These are phyloP conservation scores for Campoletis sonorensis DNA, from an alignment of 1,140 invertebrate species.

Conservation along the genomic window DNA sequence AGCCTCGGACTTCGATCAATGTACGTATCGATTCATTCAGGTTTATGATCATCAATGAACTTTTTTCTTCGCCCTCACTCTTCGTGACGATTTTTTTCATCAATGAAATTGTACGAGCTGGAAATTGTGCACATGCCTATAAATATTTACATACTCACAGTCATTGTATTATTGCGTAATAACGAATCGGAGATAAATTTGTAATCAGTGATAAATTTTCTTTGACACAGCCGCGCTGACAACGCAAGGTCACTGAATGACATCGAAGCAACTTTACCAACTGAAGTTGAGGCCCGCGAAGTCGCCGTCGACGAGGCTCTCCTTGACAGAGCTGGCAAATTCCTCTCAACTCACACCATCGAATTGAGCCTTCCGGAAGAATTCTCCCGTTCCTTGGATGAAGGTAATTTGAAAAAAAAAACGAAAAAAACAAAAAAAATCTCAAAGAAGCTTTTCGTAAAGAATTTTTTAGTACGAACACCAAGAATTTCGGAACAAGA, in stretches of 20 bases:
- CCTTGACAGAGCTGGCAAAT: constrained; percentile 84
- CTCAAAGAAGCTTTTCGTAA: not conserved
- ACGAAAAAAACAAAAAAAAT: not conserved
- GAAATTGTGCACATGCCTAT: too few relatives aligned
- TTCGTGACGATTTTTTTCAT: not conserved
- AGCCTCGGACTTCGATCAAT: not conserved
- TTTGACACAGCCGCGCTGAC: constrained; percentile 71
- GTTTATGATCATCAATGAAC: not conserved
- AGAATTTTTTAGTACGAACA: too few relatives aligned
- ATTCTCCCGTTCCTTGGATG: constrained; percentile 77
- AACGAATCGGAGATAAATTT: not conserved
- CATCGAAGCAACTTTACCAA: constrained; percentile 78
- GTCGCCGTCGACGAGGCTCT: constrained; percentile 86
- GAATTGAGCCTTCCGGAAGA: constrained; percentile 86
- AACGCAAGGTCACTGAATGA: constrained; percentile 77
- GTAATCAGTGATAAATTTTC: constrained; percentile 19
- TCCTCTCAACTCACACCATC: constrained; percentile 86
- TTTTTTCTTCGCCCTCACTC: not conserved
- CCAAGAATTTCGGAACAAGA: not conserved
- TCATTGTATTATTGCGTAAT: not conserved
- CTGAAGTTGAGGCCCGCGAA: constrained; percentile 84
- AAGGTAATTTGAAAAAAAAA: constrained; percentile 70
- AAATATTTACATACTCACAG: not conserved
- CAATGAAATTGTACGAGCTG: constrained; percentile 6
- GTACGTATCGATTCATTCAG: not conserved